Evolutionary conservation across 1,140 invertebrate genomes (phyloP).

Genomic region (Penaeus indicus): DNA sequence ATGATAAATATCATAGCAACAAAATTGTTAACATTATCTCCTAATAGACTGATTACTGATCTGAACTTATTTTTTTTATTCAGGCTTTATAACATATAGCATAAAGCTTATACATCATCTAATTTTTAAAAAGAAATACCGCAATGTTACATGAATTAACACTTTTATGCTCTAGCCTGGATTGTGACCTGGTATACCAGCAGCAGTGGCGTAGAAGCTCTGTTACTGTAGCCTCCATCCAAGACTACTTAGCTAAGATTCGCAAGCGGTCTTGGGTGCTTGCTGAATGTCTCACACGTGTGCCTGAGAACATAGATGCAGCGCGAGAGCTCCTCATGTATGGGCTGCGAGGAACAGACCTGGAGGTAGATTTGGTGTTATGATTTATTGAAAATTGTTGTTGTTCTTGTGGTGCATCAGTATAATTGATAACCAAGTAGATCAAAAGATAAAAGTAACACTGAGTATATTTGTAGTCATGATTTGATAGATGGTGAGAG

Average conservation of each 20-base stretch:
- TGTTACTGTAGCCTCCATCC: constrained; percentile 81
- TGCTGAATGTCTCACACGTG: constrained; percentile 83
- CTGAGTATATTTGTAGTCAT: too few relatives aligned
- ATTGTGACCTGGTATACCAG: constrained; percentile 86
- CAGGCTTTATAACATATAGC: too few relatives aligned
- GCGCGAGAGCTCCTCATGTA: constrained; percentile 81
- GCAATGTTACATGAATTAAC: background rate
- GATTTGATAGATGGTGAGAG: too few relatives aligned
- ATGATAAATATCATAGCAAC: too few relatives aligned
- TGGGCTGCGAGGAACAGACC: constrained; percentile 79
- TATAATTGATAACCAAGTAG: too few relatives aligned
- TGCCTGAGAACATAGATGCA: constrained; percentile 81
- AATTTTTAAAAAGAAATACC: too few relatives aligned
- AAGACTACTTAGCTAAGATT: constrained; percentile 84
- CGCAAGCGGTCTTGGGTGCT: constrained; percentile 85
- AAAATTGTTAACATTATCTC: too few relatives aligned
- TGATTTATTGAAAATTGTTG: background rate
- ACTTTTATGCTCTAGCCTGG: constrained; percentile 71
- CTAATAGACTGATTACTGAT: too few relatives aligned
- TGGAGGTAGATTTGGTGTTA: constrained; percentile 71
- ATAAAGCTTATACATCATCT: too few relatives aligned
- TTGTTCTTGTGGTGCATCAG: background rate
- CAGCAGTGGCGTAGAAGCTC: constrained; percentile 83
- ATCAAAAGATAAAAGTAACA: too few relatives aligned
- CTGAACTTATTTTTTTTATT: too few relatives aligned